Percentiles rank a stretch among this genome's conserved stretches.
Conservation (phyloP, 2,797 vertebrate genomes). For the Neosalanx taihuensis region DNA sequence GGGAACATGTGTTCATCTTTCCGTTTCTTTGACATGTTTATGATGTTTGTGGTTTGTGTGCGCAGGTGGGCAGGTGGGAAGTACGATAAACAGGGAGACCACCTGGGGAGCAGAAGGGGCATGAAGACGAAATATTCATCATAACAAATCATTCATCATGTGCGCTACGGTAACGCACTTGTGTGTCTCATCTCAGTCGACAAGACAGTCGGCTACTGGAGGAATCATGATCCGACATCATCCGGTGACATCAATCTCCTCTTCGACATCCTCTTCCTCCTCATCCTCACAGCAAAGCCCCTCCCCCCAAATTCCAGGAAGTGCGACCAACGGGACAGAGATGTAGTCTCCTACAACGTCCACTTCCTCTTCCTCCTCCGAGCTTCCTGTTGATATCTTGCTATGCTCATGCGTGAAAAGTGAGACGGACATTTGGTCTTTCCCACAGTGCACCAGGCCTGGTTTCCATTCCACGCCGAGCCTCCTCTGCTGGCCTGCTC, state of each 20-base stretch:
- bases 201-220: background rate
- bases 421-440: background rate
- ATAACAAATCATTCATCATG: too few relatives aligned
- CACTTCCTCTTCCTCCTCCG: slow-evolving; percentile 35
- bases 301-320: slow-evolving; percentile 41
- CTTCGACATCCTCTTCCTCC: slow-evolving; percentile 23
- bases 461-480: background rate
- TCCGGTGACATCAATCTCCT: slow-evolving; percentile 44
- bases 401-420: background rate
- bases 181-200: slow-evolving; percentile 26
- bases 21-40: background rate
- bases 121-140: background rate
- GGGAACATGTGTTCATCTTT: too few relatives aligned
- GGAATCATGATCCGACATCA: slow-evolving; percentile 12
- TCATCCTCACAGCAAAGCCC: slow-evolving; percentile 30
- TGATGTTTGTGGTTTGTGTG: background rate
- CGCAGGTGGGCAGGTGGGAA: background rate
- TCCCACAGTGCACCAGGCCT: background rate
- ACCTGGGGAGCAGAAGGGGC: background rate
- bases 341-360: slow-evolving; percentile 48
- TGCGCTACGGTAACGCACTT: background rate
- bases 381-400: background rate
- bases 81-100: background rate
- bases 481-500: background rate
- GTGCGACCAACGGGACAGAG: slow-evolving; percentile 27